Evolutionary conservation across 2,797 vertebrate genomes (phyloP).

Genomic region (Clarias fuscus): DNA sequence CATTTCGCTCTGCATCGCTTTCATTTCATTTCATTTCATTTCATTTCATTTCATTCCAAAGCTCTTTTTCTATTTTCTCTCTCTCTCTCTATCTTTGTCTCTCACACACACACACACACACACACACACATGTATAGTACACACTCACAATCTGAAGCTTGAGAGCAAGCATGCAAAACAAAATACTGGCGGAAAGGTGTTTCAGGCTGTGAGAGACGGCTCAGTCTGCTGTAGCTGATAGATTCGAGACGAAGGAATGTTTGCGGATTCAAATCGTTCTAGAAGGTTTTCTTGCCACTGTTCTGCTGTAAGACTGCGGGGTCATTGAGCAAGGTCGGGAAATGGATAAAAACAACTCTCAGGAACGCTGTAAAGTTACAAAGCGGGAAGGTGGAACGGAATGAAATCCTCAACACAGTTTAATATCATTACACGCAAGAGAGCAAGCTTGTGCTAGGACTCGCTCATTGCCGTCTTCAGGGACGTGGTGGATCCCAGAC

Average conservation of each 20-base stretch:
- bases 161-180: neutral
- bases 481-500: neutral
- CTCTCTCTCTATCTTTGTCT: neutral
- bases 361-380: neutral
- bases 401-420: neutral
- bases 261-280: neutral
- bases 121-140: neutral
- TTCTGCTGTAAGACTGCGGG: neutral
- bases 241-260: neutral
- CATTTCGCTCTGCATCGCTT: neutral
- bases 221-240: neutral
- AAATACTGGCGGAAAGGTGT: neutral
- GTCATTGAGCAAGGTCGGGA: neutral
- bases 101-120: too few species aligned
- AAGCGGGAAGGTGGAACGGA: neutral
- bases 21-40: neutral
- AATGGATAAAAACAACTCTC: neutral
- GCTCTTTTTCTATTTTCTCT: neutral
- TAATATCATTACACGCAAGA: neutral
- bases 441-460: neutral
- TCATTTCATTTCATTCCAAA: neutral
- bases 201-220: neutral
- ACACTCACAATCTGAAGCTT: neutral
- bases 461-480: neutral
- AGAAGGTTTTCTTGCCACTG: neutral